Conservation (phyloP, 2,888 invertebrate genomes). For the Cosmorhoe ocellata region DNA sequence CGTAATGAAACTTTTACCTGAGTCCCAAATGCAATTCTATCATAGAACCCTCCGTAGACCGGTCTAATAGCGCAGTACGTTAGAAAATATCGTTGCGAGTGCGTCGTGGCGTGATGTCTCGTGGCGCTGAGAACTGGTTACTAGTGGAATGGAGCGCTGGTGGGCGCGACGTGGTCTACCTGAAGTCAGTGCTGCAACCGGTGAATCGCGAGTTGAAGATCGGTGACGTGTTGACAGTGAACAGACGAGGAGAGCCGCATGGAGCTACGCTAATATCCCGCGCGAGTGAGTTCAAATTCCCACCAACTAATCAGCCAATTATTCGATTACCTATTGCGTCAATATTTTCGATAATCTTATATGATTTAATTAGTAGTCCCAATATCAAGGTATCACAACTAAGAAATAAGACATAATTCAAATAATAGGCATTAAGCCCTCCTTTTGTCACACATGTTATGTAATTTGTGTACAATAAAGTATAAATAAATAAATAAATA, state of each 20-base stretch:
- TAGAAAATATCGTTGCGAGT: slow-evolving; percentile 29
- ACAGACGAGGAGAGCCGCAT: slow-evolving; percentile 41
- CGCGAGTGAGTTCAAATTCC: slow-evolving; percentile 54
- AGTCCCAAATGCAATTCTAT: slow-evolving; percentile 40
- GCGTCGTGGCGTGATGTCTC: slow-evolving; percentile 34
- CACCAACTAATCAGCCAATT: background rate
- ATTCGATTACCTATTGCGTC: background rate
- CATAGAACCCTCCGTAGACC: slow-evolving; percentile 22
- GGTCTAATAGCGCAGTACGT: slow-evolving; percentile 30
- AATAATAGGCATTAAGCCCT: no score
- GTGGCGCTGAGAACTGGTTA: slow-evolving; percentile 58
- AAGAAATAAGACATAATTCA: no score
- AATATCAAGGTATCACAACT: no score
- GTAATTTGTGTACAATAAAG: no score
- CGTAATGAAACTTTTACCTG: slow-evolving; percentile 75
- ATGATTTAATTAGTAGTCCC: background rate
- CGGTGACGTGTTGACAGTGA: slow-evolving; percentile 44
- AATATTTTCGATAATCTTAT: slow-evolving; percentile 7
- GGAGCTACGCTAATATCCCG: slow-evolving; percentile 45
- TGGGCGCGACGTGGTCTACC: slow-evolving; percentile 45
- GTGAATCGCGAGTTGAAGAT: slow-evolving; percentile 37
- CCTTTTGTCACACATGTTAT: no score
- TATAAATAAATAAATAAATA: no score
- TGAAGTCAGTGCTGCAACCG: slow-evolving; percentile 42
- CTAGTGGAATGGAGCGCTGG: slow-evolving; percentile 58